Percentiles rank a stretch among this genome's conserved stretches.
These are phyloP conservation scores for Microtus californicus DNA, from an alignment of 2,797 vertebrate species.

Conservation along the genomic window DNA sequence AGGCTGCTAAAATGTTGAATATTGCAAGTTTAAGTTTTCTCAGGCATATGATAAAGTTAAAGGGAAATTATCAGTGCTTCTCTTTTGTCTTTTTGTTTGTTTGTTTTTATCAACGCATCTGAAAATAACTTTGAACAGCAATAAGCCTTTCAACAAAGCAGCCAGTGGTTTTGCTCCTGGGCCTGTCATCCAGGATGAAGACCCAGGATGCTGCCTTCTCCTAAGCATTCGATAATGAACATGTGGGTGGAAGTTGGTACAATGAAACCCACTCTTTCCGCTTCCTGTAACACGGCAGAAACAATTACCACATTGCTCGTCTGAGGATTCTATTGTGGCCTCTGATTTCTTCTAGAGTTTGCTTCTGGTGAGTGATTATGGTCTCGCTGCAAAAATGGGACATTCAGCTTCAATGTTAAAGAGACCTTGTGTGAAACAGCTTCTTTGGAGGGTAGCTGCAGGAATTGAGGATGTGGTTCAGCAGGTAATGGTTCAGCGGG, in stretches of 20 bases:
- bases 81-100: neutral
- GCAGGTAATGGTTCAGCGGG: neutral
- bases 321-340: neutral
- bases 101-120: neutral
- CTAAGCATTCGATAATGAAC: neutral
- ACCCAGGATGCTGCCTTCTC: neutral
- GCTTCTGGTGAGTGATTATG: slow-evolving; percentile 66
- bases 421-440: slow-evolving; percentile 8
- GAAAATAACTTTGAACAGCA: neutral
- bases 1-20: slow-evolving; percentile 48
- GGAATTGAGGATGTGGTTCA: neutral
- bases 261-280: neutral
- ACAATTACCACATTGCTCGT: neutral
- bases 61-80: neutral
- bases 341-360: slow-evolving; percentile 68
- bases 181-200: neutral
- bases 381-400: slow-evolving; percentile 51
- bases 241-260: neutral
- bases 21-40: slow-evolving; percentile 75
- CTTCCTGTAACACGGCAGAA: neutral
- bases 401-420: slow-evolving; percentile 17
- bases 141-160: neutral
- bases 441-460: neutral
- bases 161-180: neutral
- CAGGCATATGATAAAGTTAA: slow-evolving; percentile 57